phyloP scores from a whole-genome alignment of 2,888 invertebrate genomes.

The Agapostemon virescens region DNA sequence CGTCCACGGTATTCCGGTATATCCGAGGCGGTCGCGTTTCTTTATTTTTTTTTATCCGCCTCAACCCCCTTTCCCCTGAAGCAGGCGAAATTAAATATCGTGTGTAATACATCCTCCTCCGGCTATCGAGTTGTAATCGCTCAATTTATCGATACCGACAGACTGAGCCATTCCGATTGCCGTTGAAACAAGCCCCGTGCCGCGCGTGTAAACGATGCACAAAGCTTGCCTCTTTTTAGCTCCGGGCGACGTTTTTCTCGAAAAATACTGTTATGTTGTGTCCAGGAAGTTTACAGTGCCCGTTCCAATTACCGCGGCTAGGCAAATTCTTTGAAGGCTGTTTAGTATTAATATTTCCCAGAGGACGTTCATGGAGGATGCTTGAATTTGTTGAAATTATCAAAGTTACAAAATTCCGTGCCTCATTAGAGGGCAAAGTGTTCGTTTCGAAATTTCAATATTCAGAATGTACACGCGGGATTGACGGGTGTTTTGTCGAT shows the following conservation, averaged over 20 bases:
- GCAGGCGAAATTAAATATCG: constrained; percentile 58
- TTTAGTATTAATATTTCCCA: background rate
- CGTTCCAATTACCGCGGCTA: background rate
- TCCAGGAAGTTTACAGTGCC: background rate
- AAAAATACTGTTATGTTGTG: constrained; percentile 10
- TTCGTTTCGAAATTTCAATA: background rate
- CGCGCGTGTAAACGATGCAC: background rate
- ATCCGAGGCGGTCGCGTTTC: constrained; percentile 48
- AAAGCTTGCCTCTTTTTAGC: constrained; percentile 15
- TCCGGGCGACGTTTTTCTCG: constrained; percentile 7
- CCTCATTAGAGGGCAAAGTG: background rate
- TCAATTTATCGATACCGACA: constrained; percentile 42
- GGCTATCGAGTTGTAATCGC: constrained; percentile 39
- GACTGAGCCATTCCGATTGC: constrained; percentile 17
- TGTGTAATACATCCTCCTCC: constrained; percentile 28
- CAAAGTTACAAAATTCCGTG: background rate
- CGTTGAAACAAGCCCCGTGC: constrained; percentile 3
- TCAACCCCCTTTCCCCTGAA: no score
- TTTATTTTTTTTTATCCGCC: background rate
- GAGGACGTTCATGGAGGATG: background rate
- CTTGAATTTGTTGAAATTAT: background rate
- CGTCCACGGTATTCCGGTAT: background rate
- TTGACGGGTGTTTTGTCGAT: background rate
- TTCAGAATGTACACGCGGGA: no score
- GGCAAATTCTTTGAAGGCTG: background rate